These are phyloP conservation scores for Lysandra coridon DNA, from an alignment of 2,888 invertebrate species.

Conservation along the genomic window DNA sequence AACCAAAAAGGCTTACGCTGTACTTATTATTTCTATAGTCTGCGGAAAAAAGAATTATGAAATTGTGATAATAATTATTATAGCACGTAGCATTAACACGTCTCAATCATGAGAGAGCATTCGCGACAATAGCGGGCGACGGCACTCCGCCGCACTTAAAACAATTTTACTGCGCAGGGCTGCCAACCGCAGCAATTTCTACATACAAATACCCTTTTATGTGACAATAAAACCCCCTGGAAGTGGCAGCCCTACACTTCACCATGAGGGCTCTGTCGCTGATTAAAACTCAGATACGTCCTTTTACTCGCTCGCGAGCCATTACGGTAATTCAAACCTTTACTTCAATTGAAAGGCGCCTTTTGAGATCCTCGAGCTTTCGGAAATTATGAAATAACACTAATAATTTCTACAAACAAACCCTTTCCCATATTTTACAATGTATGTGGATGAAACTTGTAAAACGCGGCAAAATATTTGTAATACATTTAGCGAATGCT, in stretches of 20 bases:
- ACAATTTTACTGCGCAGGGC: slow-evolving; percentile 55
- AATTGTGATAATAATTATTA: not conserved
- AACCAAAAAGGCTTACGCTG: not conserved
- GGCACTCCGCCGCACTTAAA: slow-evolving; percentile 52
- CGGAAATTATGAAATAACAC: slow-evolving; percentile 2
- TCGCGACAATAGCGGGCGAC: slow-evolving; percentile 13
- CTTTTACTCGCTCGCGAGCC: slow-evolving; percentile 50
- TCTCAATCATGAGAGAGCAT: slow-evolving; percentile 29
- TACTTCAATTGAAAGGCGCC: slow-evolving; percentile 35
- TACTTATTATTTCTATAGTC: not conserved
- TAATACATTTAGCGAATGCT: not conserved
- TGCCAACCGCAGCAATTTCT: not conserved
- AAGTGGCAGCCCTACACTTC: slow-evolving; percentile 49
- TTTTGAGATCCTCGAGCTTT: slow-evolving; percentile 6
- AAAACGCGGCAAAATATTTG: not conserved
- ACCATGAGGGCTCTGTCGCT: slow-evolving; percentile 57
- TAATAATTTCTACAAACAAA: not conserved
- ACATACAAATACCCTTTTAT: not conserved
- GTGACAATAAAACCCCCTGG: not conserved
- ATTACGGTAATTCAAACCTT: slow-evolving; percentile 41
- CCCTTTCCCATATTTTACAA: not conserved
- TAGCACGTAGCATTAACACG: slow-evolving; percentile 16
- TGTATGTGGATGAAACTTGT: not conserved
- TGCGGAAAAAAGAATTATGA: not conserved
- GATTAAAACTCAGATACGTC: slow-evolving; percentile 61